Evolutionary conservation across 2,797 vertebrate species (phyloP).

Genomic region (Telmatherina bonti): DNA sequence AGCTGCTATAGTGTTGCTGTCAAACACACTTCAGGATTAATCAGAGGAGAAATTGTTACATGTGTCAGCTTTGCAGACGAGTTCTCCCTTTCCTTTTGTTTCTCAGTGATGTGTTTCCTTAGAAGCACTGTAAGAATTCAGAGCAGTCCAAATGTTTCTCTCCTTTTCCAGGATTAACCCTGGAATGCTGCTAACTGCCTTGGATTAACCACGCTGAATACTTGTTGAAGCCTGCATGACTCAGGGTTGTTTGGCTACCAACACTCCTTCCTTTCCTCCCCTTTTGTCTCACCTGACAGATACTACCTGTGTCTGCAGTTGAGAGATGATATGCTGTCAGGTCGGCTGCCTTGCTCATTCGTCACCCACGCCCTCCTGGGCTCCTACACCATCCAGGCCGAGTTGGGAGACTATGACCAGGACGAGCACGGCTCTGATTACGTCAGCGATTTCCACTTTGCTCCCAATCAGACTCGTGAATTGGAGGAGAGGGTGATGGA

Average conservation of each 20-base stretch:
- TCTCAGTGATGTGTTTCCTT: constrained; percentile 36
- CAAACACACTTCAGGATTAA: constrained; percentile 32
- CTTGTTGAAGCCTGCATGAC: constrained; percentile 62
- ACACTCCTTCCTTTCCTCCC: constrained; percentile 37
- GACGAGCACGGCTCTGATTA: constrained; percentile 94
- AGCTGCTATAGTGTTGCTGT: constrained; percentile 32
- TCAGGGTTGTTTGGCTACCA: constrained; percentile 58
- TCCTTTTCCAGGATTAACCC: constrained; percentile 59
- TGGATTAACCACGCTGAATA: constrained; percentile 63
- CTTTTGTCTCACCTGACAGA: constrained; percentile 78
- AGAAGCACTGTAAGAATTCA: constrained; percentile 51
- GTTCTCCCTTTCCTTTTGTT: constrained; percentile 8
- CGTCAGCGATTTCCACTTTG: constrained; percentile 92
- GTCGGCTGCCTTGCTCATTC: constrained; percentile 96
- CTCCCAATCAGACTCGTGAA: constrained; percentile 95
- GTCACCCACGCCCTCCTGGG: constrained; percentile 97
- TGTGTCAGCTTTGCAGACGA: constrained; percentile 21
- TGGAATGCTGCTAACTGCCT: constrained; percentile 65
- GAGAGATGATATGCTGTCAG: constrained; percentile 96
- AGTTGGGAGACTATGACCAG: constrained; percentile 92
- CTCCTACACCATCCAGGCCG: constrained; percentile 94
- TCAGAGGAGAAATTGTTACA: constrained; percentile 32
- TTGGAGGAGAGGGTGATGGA: constrained; percentile 98
- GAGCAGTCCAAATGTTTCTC: constrained; percentile 50
- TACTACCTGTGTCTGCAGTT: constrained; percentile 99